Base-by-base conservation (phyloP, 2,113 vertebrate genomes). In the Melanerpes aurifrons region DNA sequence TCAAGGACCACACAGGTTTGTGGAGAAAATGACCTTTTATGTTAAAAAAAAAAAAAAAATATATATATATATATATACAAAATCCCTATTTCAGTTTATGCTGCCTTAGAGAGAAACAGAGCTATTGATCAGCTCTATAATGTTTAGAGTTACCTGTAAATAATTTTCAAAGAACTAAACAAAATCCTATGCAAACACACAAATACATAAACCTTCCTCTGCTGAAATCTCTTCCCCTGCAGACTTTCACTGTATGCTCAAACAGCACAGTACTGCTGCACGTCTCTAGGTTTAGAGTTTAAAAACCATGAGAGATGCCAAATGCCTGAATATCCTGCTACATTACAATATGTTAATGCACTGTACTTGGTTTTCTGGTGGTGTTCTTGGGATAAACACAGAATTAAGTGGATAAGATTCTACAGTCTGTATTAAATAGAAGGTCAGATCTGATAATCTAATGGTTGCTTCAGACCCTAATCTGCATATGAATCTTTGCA, bases 401-500 rank as follows among this genome's bases (percentile, higher is more conserved):
- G 82, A 91, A 87, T 57, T 87, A 89, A 91, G 32, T 82, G 57
- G 62, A 92, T 80, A 68, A 89, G 64, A 89, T 71, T 80, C 91
- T 70, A 29, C 9, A 31, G 31, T 47, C 37, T 77, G 53, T 64
- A 57, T 61, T 92, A 92, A 61, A 91, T 7, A 91, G 45, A 90
- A 80, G 87, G 89, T 89, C 79, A 89, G 61, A 82, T 82, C 37
- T 87, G 64, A 93, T 89, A 92, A 94, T 74, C 47, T 89, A 85
- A 82, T 71, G 82, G 64, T 61, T 87, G 69, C 53, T 87, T 71
- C 64, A 80, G 72, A 76, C 43, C 37, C 47, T 82, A 86, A 92
- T 93, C 87, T 94, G 70, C 29, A 67, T 69, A 85, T 86, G 69
- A 92, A 89, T 91, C 91, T 89, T 78, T 87, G 78, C 24, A 70